Percentiles rank a stretch among this genome's conserved stretches.
phyloP scores from a whole-genome alignment of 2,888 invertebrate genomes.

The Neoaliturus tenellus region DNA sequence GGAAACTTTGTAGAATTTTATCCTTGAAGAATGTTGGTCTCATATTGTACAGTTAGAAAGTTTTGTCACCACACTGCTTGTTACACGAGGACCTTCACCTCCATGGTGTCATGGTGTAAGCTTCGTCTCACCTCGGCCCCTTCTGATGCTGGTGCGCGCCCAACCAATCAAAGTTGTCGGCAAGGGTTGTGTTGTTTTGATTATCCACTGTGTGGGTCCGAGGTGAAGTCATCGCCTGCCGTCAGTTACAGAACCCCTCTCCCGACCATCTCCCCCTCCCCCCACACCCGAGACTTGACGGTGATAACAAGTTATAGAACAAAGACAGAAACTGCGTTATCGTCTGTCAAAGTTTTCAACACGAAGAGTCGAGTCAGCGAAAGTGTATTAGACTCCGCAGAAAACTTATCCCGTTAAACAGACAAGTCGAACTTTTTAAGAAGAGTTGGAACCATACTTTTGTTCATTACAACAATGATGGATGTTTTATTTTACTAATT shows the following conservation, averaged over 20 bases:
- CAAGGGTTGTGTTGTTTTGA: background rate
- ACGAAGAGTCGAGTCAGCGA: background rate
- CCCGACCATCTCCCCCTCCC: background rate
- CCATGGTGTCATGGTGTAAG: too few relatives aligned
- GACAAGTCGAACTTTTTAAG: background rate
- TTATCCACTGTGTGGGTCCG: constrained; percentile 26
- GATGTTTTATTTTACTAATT: too few relatives aligned
- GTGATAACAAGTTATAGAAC: constrained; percentile 4
- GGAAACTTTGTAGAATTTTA: too few relatives aligned
- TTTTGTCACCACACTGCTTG: too few relatives aligned
- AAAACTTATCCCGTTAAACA: background rate
- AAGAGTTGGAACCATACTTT: too few relatives aligned
- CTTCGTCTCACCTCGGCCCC: too few relatives aligned
- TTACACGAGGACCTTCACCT: too few relatives aligned
- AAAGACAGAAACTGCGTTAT: constrained; percentile 17
- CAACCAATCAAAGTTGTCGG: constrained; percentile 11
- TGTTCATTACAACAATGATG: too few relatives aligned
- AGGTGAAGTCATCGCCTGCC: background rate
- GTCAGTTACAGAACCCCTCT: background rate
- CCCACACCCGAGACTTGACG: background rate
- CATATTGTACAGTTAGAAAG: too few relatives aligned
- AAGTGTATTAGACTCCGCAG: background rate
- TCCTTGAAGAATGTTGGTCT: too few relatives aligned
- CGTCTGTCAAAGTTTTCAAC: background rate
- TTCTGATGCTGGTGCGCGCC: too few relatives aligned